These are phyloP conservation scores for Cephus cinctus DNA, from an alignment of 1,140 invertebrate genomes.

Conservation along the genomic window DNA sequence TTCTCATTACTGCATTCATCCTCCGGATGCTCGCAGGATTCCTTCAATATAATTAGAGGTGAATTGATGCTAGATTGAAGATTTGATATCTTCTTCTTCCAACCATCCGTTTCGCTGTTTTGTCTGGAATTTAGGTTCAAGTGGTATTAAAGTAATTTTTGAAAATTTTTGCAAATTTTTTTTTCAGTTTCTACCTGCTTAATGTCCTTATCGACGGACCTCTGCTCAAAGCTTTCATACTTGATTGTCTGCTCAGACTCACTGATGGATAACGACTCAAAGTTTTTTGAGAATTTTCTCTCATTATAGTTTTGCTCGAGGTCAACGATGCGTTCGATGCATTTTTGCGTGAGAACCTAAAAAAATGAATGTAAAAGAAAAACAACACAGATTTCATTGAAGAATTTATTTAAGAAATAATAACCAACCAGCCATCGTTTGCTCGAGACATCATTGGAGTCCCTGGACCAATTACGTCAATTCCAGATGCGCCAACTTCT, in stretches of 20 bases:
- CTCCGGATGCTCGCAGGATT: constrained; percentile 12
- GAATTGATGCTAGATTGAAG: constrained; percentile 5
- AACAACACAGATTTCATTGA: background rate
- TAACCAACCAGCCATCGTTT: constrained; percentile 64
- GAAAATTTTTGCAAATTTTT: background rate
- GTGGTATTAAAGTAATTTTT: background rate
- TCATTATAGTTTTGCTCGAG: constrained; percentile 19
- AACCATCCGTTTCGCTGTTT: constrained; percentile 14
- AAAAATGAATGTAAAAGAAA: constrained; percentile 1
- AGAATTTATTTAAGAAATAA: background rate
- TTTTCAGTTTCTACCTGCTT: constrained; percentile 15
- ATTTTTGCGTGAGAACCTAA: constrained; percentile 33
- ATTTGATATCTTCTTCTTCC: constrained; percentile 10
- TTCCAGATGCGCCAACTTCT: constrained; percentile 56
- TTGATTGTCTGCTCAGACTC: constrained; percentile 26
- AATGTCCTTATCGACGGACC: constrained; percentile 17
- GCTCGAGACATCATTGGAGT: constrained; percentile 65
- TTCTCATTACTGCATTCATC: constrained; percentile 1
- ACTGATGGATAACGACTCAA: constrained; percentile 22
- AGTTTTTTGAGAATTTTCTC: constrained; percentile 16
- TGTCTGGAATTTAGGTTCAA: constrained; percentile 11
- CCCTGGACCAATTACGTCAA: constrained; percentile 66
- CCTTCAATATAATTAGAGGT: constrained; percentile 17
- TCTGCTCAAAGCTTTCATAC: constrained; percentile 14
- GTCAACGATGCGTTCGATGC: constrained; percentile 26